phyloP scores from a whole-genome alignment of 2,888 invertebrate genomes.

The Eristalis intricaria region DNA sequence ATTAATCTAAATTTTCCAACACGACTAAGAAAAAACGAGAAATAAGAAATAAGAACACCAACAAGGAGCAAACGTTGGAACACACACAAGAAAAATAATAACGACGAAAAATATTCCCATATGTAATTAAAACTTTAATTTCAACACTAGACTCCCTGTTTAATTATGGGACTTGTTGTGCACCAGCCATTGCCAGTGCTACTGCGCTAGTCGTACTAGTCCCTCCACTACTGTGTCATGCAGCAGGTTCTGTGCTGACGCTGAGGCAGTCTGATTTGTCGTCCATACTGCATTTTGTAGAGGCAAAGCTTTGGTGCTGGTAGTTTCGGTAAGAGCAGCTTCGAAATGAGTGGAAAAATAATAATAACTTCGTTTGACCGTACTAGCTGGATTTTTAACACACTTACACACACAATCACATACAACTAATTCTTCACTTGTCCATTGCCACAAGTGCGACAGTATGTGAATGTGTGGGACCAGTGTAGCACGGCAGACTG shows the following conservation, averaged over 20 bases:
- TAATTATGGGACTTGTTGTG: constrained; percentile 71
- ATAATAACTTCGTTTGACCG: constrained; percentile 66
- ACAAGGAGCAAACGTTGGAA: constrained; percentile 51
- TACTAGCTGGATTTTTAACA: constrained; percentile 47
- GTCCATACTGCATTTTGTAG: constrained; percentile 30
- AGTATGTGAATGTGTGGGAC: neutral
- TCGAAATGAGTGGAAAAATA: constrained; percentile 33
- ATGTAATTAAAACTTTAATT: constrained; percentile 72
- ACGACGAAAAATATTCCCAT: constrained; percentile 71
- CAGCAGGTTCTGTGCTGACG: neutral
- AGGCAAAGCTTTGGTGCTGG: constrained; percentile 33
- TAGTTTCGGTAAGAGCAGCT: constrained; percentile 6
- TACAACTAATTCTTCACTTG: constrained; percentile 46
- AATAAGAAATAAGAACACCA: constrained; percentile 52
- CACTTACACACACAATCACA: constrained; percentile 51
- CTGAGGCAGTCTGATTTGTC: constrained; percentile 1
- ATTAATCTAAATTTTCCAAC: constrained; percentile 71
- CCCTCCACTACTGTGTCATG: constrained; percentile 2
- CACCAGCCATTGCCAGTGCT: constrained; percentile 37
- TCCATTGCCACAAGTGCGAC: constrained; percentile 13
- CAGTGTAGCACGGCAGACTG: constrained; percentile 19
- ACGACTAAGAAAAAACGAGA: constrained; percentile 45
- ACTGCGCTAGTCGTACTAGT: neutral
- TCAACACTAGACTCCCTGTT: constrained; percentile 69
- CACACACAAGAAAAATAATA: constrained; percentile 67